These are phyloP conservation scores for Papilio glaucus DNA, from an alignment of 1,140 invertebrate species.

Conservation along the genomic window DNA sequence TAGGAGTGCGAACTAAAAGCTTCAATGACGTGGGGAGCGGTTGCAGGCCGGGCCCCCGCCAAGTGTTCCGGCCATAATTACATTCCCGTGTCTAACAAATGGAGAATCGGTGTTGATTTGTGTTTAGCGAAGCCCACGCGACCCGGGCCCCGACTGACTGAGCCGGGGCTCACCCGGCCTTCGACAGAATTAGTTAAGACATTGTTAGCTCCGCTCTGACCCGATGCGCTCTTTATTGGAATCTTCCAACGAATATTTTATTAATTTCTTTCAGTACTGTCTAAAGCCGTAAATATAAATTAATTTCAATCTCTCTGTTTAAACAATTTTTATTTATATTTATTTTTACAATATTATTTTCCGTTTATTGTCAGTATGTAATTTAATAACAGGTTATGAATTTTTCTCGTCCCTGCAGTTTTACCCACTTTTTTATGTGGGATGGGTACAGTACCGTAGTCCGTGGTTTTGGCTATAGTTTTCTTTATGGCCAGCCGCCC, in stretches of 20 bases:
- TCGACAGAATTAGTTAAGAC: slow-evolving; percentile 34
- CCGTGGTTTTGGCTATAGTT: no score
- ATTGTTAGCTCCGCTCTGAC: slow-evolving; percentile 14
- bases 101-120: slow-evolving; percentile 84
- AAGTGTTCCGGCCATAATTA: slow-evolving; percentile 82
- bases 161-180: slow-evolving; percentile 15
- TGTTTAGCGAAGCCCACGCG: slow-evolving; percentile 66
- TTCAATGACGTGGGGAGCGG: slow-evolving; percentile 71
- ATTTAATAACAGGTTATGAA: no score
- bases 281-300: background rate
- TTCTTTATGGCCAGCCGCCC: no score
- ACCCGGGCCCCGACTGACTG: slow-evolving; percentile 13
- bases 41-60: slow-evolving; percentile 56
- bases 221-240: slow-evolving; percentile 34
- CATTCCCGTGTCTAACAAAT: slow-evolving; percentile 84
- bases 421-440: no score
- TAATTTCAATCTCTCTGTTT: background rate
- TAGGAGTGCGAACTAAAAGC: slow-evolving; percentile 76
- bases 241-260: slow-evolving; percentile 6
- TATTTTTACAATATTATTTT: background rate
- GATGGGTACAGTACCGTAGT: no score
- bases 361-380: background rate
- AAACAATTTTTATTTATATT: background rate
- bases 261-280: background rate
- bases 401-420: no score